A percentile compares a stretch with the other conserved stretches of the same genome.
Evolutionary conservation across 2,797 vertebrate genomes (phyloP).

Genomic region (Microctenopoma lineatum): DNA sequence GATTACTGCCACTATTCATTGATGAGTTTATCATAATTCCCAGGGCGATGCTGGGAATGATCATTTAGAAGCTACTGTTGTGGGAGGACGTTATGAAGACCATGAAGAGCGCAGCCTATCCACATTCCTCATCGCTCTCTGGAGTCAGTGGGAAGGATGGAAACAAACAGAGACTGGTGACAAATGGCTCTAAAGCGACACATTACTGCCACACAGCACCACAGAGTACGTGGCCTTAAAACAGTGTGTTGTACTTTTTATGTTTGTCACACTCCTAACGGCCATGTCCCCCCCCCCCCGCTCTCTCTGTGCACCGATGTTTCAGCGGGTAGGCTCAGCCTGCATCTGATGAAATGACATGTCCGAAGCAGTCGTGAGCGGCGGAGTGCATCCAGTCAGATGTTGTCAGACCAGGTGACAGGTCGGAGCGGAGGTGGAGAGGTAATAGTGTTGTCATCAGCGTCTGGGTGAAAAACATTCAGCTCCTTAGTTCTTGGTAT

Average conservation of each 20-base stretch:
- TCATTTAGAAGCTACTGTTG: slow-evolving; percentile 29
- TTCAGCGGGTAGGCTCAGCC: slow-evolving; percentile 19
- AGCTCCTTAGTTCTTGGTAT: too few species aligned
- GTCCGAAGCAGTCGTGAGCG: slow-evolving; percentile 42
- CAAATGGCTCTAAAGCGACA: slow-evolving; percentile 15
- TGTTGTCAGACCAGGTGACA: slow-evolving; percentile 1
- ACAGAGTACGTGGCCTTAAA: not conserved
- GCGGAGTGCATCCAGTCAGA: slow-evolving; percentile 34
- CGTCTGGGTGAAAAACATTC: not conserved
- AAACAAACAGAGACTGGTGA: slow-evolving; percentile 2
- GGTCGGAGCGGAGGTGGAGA: slow-evolving; percentile 24
- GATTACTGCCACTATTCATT: too few species aligned
- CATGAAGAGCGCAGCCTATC: slow-evolving; percentile 27
- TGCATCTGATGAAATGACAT: slow-evolving; percentile 18
- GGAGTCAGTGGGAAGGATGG: slow-evolving; percentile 18
- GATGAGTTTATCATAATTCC: not conserved
- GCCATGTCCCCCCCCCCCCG: not conserved
- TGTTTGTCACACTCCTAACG: not conserved
- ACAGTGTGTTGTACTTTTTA: not conserved
- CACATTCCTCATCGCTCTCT: slow-evolving; percentile 35
- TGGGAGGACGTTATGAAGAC: slow-evolving; percentile 17
- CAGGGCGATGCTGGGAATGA: slow-evolving; percentile 4
- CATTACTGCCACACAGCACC: not conserved
- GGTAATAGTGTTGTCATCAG: slow-evolving; percentile 19
- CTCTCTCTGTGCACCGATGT: not conserved